Evolutionary conservation across 2,888 invertebrate species (phyloP).

Genomic region (Megamerina dolium): DNA sequence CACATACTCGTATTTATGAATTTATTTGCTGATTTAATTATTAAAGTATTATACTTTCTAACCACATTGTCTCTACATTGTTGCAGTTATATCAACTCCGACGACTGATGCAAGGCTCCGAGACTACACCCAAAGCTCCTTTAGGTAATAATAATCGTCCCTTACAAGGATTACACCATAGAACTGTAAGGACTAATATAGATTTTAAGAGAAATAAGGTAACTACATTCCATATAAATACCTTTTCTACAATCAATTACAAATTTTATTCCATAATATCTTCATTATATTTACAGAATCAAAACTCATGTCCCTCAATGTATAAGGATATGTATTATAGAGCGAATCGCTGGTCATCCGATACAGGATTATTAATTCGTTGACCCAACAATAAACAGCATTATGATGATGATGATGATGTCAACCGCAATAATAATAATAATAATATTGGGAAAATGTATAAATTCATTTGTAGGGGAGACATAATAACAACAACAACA

Average conservation of each 20-base stretch:
- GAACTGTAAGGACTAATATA: conserved; percentile 94
- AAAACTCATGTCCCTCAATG: conserved; percentile 79
- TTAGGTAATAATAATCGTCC: conserved; percentile 93
- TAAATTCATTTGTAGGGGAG: conserved; percentile 20
- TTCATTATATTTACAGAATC: conserved; percentile 40
- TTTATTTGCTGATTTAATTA: too few relatives aligned
- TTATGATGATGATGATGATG: too few relatives aligned
- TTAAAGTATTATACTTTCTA: too few relatives aligned
- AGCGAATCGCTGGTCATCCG: conserved; percentile 51
- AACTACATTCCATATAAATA: conserved; percentile 15
- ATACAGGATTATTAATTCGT: conserved; percentile 47
- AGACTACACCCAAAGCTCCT: conserved; percentile 79
- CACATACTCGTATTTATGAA: too few relatives aligned
- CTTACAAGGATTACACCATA: conserved; percentile 84
- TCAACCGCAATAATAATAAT: too few relatives aligned
- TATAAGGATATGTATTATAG: conserved; percentile 84
- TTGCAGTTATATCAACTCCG: conserved; percentile 78
- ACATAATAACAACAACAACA: conserved; percentile 14
- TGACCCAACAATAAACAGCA: conserved; percentile 39
- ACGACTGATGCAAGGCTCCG: conserved; percentile 84
- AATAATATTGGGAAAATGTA: too few relatives aligned
- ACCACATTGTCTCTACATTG: too few relatives aligned
- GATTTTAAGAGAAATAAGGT: conserved; percentile 74
- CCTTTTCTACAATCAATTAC: not conserved
- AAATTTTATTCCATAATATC: too few relatives aligned